A percentile compares a stretch with the other conserved stretches of the same genome.
Evolutionary conservation across 2,888 invertebrate genomes (phyloP).

Genomic region (Drosophila kuntzei): DNA sequence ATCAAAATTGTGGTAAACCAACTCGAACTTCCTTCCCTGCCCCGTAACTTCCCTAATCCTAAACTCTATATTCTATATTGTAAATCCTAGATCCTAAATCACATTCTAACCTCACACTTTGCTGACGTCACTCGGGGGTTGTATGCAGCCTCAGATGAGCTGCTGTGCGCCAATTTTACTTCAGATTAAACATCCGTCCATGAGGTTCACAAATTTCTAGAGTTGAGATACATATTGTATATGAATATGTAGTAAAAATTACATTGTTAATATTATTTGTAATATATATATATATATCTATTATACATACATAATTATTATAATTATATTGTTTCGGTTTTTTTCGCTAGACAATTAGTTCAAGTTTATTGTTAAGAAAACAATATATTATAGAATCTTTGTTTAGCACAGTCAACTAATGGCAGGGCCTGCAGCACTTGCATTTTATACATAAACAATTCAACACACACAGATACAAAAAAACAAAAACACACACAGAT

Average conservation of each 20-base stretch:
- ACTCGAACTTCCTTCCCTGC: slow-evolving; percentile 1
- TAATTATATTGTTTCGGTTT: slow-evolving; percentile 40
- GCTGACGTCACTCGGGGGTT: slow-evolving; percentile 74
- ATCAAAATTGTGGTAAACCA: slow-evolving; percentile 46
- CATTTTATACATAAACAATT: slow-evolving; percentile 22
- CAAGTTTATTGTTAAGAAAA: slow-evolving; percentile 20
- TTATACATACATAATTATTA: slow-evolving; percentile 2
- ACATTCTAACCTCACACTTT: slow-evolving; percentile 30
- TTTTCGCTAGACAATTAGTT: slow-evolving; percentile 32
- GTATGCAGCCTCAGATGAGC: slow-evolving; percentile 71
- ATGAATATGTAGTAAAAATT: slow-evolving; percentile 13
- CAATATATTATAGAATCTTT: slow-evolving; percentile 41
- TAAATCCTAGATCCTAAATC: background rate
- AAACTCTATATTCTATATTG: background rate
- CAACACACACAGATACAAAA: slow-evolving; percentile 33
- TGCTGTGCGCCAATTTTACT: slow-evolving; percentile 77
- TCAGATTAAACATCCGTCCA: slow-evolving; percentile 79
- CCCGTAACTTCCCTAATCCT: background rate
- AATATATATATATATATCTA: slow-evolving; percentile 15
- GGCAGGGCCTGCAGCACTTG: slow-evolving; percentile 55
- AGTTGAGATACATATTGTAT: slow-evolving; percentile 36
- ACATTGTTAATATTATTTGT: slow-evolving; percentile 34
- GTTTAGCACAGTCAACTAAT: slow-evolving; percentile 60
- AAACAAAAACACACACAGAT: slow-evolving; percentile 25
- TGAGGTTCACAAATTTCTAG: slow-evolving; percentile 71